Evolutionary conservation across 2,888 invertebrate genomes (phyloP).

Genomic region (Prosopocoilus inquinatus): DNA sequence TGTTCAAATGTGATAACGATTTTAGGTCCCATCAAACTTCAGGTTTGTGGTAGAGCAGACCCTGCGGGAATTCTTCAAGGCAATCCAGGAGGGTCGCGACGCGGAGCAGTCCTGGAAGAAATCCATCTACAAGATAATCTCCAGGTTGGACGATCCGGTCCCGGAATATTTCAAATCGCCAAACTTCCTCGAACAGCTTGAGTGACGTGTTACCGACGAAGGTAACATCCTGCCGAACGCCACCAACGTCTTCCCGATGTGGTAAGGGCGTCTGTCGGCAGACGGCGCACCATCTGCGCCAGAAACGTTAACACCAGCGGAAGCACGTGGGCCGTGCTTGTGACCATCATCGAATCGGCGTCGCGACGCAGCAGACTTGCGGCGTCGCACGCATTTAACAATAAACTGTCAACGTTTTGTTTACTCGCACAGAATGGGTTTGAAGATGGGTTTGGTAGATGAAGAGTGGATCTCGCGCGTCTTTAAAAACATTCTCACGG

Average conservation of each 20-base stretch:
- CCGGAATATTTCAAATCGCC: slow-evolving; percentile 99
- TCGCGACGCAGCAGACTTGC: slow-evolving; percentile 31
- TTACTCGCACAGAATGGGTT: slow-evolving; percentile 39
- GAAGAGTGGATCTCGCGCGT: slow-evolving; percentile 34
- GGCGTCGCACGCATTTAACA: slow-evolving; percentile 3
- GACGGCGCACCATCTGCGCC: not conserved
- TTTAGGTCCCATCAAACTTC: slow-evolving; percentile 95
- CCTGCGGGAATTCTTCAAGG: slow-evolving; percentile 97
- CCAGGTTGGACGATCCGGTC: slow-evolving; percentile 96
- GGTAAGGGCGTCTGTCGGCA: slow-evolving; percentile 6
- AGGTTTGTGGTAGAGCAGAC: slow-evolving; percentile 97
- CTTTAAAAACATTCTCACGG: slow-evolving; percentile 39
- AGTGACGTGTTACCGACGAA: slow-evolving; percentile 59
- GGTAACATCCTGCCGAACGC: slow-evolving; percentile 33
- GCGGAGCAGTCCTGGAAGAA: slow-evolving; percentile 99
- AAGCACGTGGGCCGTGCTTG: not conserved
- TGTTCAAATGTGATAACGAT: no score
- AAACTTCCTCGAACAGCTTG: slow-evolving; percentile 98
- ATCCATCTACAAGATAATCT: slow-evolving; percentile 99
- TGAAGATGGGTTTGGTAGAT: slow-evolving; percentile 39
- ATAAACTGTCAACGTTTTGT: slow-evolving; percentile 47
- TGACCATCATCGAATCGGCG: slow-evolving; percentile 46
- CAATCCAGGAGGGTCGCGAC: slow-evolving; percentile 95
- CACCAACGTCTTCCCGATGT: slow-evolving; percentile 13
- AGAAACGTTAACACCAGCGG: not conserved